Evolutionary conservation across 2,797 vertebrate species (phyloP), one percentile per base, ranked within the genome.

Genomic region (Arrhamphus sclerolepis): DNA sequence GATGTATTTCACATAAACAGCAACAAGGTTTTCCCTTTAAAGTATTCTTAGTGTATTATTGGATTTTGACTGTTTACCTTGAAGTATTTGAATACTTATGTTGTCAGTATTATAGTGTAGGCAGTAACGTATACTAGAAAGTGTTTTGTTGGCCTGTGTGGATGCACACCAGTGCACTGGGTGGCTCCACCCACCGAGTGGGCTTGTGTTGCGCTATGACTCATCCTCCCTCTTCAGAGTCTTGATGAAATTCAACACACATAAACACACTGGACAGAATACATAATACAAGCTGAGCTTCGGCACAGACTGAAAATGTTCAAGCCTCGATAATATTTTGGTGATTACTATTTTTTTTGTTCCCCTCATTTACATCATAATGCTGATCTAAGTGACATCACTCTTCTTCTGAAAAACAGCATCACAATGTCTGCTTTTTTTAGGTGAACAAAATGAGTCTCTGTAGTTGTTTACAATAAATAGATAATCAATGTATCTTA

Each of bases 141-240:
- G 56, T 74, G 81, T 38, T 75, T 73, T 78, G 56, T 46, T 82
- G 83, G 78, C 71, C 65, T 84, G 56, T 51, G 54, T 83, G 73
- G 62, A 77, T 81, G 76, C 72, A 74, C 46, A 62, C 54, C 80
- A 83, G 87, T 85, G 87, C 78, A 75, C 82, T 68, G 16, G 56
- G 85, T 83, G 77, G 84, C 90, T 91, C 89, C 90, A 85, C 89
- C 89, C 84, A 86, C 89, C 78, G 87, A 89, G 90, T 92, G 86
- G 89, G 88, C 70, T 87, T 87, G 83, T 76, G 80, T 91, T 86
- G 89, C 10, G 73, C 81, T 85, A 90, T 92, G 90, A 92, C 85
- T 92, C 90, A 92, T 89, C 81, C 85, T 66, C 81, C 74, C 87
- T 85, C 89, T 85, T 89, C 84, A 82, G 83, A 86, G 80, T 76